Conservation (phyloP, 1,140 invertebrate species). For the Centruroides sculpturatus region DNA sequence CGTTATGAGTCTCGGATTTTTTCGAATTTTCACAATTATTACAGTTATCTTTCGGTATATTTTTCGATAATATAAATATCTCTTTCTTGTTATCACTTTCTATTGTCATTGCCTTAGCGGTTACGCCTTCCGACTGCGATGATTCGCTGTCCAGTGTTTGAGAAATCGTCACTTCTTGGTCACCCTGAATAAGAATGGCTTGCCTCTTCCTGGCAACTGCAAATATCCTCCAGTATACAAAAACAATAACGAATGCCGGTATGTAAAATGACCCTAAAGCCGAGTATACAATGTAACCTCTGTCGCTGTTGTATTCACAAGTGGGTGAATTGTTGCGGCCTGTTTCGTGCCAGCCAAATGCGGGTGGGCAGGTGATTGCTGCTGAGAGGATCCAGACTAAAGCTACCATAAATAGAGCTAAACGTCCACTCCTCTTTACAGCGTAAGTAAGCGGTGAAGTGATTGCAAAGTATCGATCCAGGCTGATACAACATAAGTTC, state of each 20-base stretch:
- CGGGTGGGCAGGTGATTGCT: constrained; percentile 86
- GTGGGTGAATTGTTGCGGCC: constrained; percentile 58
- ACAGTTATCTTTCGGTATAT: not conserved
- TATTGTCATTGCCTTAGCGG: not conserved
- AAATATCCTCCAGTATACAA: constrained; percentile 98
- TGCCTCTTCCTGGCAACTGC: constrained; percentile 65
- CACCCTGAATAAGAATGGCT: constrained; percentile 8
- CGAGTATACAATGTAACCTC: constrained; percentile 94
- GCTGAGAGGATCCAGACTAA: constrained; percentile 88
- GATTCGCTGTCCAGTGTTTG: not conserved
- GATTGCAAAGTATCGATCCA: constrained; percentile 91
- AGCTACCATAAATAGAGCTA: constrained; percentile 83
- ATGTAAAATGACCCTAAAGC: constrained; percentile 96
- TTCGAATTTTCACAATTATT: not conserved
- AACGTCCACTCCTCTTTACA: constrained; percentile 74
- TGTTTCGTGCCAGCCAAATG: constrained; percentile 85
- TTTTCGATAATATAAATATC: not conserved
- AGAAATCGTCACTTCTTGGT: not conserved
- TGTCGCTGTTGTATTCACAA: constrained; percentile 48
- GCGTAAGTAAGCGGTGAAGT: constrained; percentile 95
- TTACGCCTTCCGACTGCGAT: not conserved
- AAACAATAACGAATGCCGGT: constrained; percentile 95
- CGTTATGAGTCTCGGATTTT: not conserved
- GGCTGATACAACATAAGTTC: constrained; percentile 87
- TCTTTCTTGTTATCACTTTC: not conserved